Percentiles rank a stretch among this genome's conserved stretches.
These are phyloP conservation scores for Pseudomyrmex dendroicus DNA, from an alignment of 1,140 invertebrate species.

Conservation along the genomic window DNA sequence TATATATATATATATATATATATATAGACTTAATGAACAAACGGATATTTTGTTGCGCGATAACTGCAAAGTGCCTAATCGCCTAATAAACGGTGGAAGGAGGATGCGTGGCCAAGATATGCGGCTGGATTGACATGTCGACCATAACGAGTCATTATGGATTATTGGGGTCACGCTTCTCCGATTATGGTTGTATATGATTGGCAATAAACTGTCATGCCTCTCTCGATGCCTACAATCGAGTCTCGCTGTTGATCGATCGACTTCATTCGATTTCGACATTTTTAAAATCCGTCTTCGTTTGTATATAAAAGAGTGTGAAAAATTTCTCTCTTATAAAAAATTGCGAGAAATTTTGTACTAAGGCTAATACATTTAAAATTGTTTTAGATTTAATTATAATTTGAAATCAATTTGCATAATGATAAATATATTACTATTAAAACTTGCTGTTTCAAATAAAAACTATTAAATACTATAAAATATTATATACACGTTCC, in stretches of 20 bases:
- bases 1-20: too few relatives aligned
- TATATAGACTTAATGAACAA: neutral
- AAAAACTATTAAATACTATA: neutral
- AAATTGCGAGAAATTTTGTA: neutral
- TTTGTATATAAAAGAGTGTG: neutral
- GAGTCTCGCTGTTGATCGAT: slow-evolving; percentile 37
- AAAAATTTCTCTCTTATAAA: neutral
- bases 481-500: too few relatives aligned
- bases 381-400: neutral
- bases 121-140: slow-evolving; percentile 58
- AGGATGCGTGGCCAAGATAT: slow-evolving; percentile 32
- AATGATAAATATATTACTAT: neutral
- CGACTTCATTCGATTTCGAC: neutral
- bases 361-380: too few relatives aligned
- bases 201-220: slow-evolving; percentile 45
- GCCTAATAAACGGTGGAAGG: slow-evolving; percentile 43
- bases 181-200: slow-evolving; percentile 63
- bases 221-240: neutral
- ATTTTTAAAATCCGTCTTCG: slow-evolving; percentile 37
- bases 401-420: slow-evolving; percentile 3
- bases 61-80: slow-evolving; percentile 33
- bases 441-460: neutral
- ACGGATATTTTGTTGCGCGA: neutral
- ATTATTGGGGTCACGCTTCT: slow-evolving; percentile 62
- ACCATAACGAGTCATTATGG: slow-evolving; percentile 51